Base-by-base conservation (phyloP, 1,140 invertebrate species). In the Proctacanthus coquilletti region DNA sequence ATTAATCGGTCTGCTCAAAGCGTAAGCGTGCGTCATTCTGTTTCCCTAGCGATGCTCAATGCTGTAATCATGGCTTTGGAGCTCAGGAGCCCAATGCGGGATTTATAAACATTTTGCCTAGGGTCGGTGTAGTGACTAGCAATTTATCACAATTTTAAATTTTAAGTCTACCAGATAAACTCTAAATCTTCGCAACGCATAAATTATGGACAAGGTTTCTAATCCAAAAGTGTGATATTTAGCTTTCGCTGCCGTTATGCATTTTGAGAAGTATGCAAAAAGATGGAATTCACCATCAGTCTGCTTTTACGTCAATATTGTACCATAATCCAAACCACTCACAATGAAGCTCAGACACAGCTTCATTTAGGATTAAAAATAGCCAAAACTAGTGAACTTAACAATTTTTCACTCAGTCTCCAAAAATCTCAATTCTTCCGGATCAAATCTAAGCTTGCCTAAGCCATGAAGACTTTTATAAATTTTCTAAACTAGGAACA, bases 101-200 rank as follows among this genome's bases (percentile, higher is more conserved):
- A 1, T 48, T 33, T 14, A 63, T 32, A 14, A 64, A 61, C 39
- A 48, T 55, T 29, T 62, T 64, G 4, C 46, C 21, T 21, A 65
- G 37, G 0, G 62, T 63, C 34, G 51, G 44, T 6, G 45, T 40
- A 65, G 52, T 3, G 60, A 59, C 31, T 41, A 33, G 39, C 56
- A 62, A 38, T 57, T 60, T 1, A 51, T 61, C 5, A 57, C 42
- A 10, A 70, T 61, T 29, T 63, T 58, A 44, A 67, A 66, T 5
- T 56, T 40, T 29, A 50, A 60, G 17, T 59, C 61, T 14, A 62
- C 44, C 21, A 72, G 45, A 47, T 67, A 74, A 10, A 45, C 33
- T 36, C 46, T 42, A 39, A 57, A 58, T 29, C 48, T 47, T 27
- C 45, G 45, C 6, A 54, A 31, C 6, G 50, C 45, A 19, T 45